Percentiles rank a stretch among this genome's conserved stretches.
Conservation (phyloP, 1,140 invertebrate species). For the Armadillidium nasatum region DNA sequence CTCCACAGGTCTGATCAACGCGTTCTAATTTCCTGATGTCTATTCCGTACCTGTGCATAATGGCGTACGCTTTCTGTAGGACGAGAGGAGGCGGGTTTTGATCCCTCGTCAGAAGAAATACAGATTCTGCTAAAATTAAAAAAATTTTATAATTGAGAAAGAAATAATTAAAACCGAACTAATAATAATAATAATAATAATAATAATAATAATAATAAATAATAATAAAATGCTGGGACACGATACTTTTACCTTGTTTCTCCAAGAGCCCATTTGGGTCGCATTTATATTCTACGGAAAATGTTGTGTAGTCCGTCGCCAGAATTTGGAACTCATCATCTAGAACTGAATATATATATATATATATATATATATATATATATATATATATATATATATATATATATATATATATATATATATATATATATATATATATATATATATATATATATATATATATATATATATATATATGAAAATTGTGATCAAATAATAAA, state of each 20-base stretch:
- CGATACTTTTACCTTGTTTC: slow-evolving; percentile 30
- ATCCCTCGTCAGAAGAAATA: slow-evolving; percentile 40
- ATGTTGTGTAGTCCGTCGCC: slow-evolving; percentile 40
- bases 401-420: too few species aligned
- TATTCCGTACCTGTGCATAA: slow-evolving; percentile 41
- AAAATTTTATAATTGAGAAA: not conserved
- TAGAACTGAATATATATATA: slow-evolving; percentile 39
- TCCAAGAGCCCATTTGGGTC: slow-evolving; percentile 39
- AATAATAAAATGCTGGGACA: not conserved
- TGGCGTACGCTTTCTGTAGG: slow-evolving; percentile 41
- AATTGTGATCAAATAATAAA: too few species aligned
- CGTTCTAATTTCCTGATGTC: slow-evolving; percentile 43
- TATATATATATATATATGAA: too few species aligned
- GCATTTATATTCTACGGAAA: slow-evolving; percentile 43
- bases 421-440: too few species aligned
- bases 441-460: too few species aligned
- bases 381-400: too few species aligned
- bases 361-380: too few species aligned
- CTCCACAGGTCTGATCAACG: slow-evolving; percentile 44
- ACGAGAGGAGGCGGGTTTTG: slow-evolving; percentile 37
- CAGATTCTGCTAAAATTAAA: slow-evolving; percentile 28
- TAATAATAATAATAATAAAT: not conserved
- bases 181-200: too few species aligned
- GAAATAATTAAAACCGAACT: not conserved
- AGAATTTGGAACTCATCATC: slow-evolving; percentile 42